Evolutionary conservation across 2,888 invertebrate genomes (phyloP), one percentile per base, ranked within the genome.

Genomic region (Drosophila rubida): DNA sequence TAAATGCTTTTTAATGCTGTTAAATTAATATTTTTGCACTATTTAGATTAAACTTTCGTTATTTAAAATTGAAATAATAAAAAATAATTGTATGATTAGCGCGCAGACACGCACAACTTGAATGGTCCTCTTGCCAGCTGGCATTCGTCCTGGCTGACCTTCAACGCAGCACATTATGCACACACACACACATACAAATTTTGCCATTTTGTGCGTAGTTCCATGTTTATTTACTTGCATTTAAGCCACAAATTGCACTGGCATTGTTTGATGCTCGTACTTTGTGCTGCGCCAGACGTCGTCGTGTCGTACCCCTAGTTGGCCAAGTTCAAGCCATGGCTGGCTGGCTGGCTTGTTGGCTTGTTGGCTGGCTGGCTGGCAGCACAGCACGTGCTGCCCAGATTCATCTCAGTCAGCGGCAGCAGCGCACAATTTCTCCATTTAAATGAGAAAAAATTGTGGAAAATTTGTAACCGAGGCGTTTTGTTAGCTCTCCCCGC

Each of bases 401-500:
- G 81, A 82, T 82, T 82, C 82, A 82, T 82, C 81, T 82, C 69
- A 82, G 81, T 81, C 81, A 81, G 80, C 64, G 59, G 66, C 82
- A 79, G 80, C 73, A 78, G 69, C 64, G 65, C 48, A 76, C 85
- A 80, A 85, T 82, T 82, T 82, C 69, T 82, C 80, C 80, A 83
- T 83, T 86, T 83, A 83, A 83, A 83, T 86, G 83, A 64, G 71
- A 78, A 78, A 69, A 84, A 80, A 86, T 87, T 78, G 81, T 79
- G 72, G 25, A 73, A 78, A 81, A 84, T 87, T 84, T 87, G 84
- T 84, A 78, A 83, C 71, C 70, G 69, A 75, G 69, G 65, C 80
- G 76, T 80, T 85, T 78, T 80, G 82, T 78, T 82, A 67, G 64
- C 50, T 67, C 57, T 54, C 48, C 62, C 32, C 41, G 25, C 7